Conservation (phyloP, 37 sponge, comb jelly and placozoan species). For the Crambe crambe region DNA sequence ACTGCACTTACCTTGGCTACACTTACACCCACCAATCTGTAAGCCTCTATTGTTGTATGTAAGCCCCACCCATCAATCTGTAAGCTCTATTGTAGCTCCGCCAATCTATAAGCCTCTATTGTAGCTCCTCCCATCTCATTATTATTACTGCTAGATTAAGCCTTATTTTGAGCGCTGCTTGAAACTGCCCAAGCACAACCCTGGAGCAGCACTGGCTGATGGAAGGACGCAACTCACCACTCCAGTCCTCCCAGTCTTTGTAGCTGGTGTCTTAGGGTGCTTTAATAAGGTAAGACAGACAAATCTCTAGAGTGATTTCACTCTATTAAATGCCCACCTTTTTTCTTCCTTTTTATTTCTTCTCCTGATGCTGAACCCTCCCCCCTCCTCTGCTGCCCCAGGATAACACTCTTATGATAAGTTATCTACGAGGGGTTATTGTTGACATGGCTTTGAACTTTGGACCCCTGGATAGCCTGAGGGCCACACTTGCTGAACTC, state of each 20-base stretch:
- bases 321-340: not conserved
- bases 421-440: slow-evolving; percentile 22
- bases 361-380: too few relatives aligned
- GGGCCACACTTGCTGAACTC: slow-evolving; percentile 36
- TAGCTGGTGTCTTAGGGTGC: slow-evolving; percentile 65
- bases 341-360: not conserved
- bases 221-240: slow-evolving; percentile 65
- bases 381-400: too few relatives aligned
- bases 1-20: slow-evolving; percentile 71
- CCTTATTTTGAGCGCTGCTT: slow-evolving; percentile 62
- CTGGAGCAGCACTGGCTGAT: slow-evolving; percentile 56
- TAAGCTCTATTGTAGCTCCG: not conserved
- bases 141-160: slow-evolving; percentile 37
- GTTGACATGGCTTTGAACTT: slow-evolving; percentile 59
- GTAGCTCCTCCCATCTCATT: not conserved
- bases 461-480: slow-evolving; percentile 59
- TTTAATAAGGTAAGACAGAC: slow-evolving; percentile 40
- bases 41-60: not conserved
- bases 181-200: slow-evolving; percentile 38
- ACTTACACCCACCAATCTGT: slow-evolving; percentile 61
- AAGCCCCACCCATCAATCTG: not conserved
- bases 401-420: slow-evolving; percentile 31
- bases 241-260: slow-evolving; percentile 60
- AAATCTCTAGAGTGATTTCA: not conserved
- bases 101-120: not conserved